Percentiles rank a stretch among this genome's conserved stretches.
phyloP scores from a whole-genome alignment of 2,113 vertebrate genomes.

The Coreoperca whiteheadi region DNA sequence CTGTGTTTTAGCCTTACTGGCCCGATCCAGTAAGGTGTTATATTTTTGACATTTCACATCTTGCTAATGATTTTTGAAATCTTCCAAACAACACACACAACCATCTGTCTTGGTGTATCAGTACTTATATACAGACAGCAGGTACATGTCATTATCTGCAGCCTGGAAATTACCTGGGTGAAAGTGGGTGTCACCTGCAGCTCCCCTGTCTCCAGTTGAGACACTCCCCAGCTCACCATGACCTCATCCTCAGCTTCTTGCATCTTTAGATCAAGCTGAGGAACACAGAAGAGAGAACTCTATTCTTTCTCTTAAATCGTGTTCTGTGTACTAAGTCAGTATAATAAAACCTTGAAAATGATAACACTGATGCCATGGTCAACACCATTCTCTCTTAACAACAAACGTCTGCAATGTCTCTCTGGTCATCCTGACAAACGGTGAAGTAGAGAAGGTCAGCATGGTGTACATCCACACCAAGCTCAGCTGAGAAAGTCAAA shows the following conservation, averaged over 20 bases:
- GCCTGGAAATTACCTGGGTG: constrained; percentile 72
- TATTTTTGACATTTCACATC: no score
- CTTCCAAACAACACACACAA: no score
- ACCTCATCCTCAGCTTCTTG: constrained; percentile 86
- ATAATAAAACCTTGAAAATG: not conserved
- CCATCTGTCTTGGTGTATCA: not conserved
- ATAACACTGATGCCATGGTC: no score
- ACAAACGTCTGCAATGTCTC: no score
- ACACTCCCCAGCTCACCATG: constrained; percentile 87
- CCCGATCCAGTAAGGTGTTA: no score
- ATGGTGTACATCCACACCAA: no score
- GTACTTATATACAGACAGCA: not conserved
- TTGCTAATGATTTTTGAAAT: no score
- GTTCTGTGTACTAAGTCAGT: not conserved
- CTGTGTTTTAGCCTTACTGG: no score
- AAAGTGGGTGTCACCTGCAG: constrained; percentile 73
- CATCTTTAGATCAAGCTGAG: constrained; percentile 91
- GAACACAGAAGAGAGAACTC: constrained; percentile 17
- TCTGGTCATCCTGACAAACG: no score
- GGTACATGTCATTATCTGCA: not conserved
- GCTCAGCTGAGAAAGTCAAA: no score
- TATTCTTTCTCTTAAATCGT: not conserved
- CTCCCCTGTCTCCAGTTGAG: constrained; percentile 65
- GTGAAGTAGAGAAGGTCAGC: no score
- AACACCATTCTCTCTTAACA: no score